These are phyloP conservation scores for human (Homo sapiens) DNA, from an alignment of 2,113 vertebrate species.

Conservation along the genomic window GRCh38 chr16:17893501-17894000, in stretches of 20 bases:
- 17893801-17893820: not conserved
- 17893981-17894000: conserved; percentile 16
- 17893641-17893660: not conserved
- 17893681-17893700: not conserved
- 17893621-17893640: not conserved
- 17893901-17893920: not conserved
- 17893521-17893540: not conserved
- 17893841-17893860: not conserved
- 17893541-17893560: conserved; percentile 12
- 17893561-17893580: not conserved
- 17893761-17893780: not conserved
- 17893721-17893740: not conserved
- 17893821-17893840: not conserved
- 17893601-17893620: not conserved
- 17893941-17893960: not conserved
- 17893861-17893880: not conserved
- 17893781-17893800: not conserved
- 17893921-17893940: not conserved
- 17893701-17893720: not conserved
- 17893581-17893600: not conserved
- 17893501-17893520: not conserved
- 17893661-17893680: not conserved
- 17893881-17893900: not conserved
- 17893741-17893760: not conserved
- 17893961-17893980: conserved; percentile 22